Conservation (phyloP, 2,113 vertebrate genomes). For the Salvelinus namaycush region DNA sequence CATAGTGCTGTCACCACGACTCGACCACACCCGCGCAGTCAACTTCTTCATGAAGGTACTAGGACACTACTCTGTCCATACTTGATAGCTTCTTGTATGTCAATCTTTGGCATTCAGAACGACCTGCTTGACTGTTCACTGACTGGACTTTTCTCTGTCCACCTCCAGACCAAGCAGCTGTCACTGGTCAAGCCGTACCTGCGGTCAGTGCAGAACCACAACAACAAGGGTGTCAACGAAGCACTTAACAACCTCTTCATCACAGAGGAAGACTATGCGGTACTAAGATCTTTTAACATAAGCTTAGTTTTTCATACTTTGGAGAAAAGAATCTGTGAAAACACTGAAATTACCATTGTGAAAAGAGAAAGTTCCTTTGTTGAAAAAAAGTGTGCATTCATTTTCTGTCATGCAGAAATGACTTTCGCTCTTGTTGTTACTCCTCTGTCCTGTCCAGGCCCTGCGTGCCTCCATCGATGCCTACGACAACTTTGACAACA, state of each 20-base stretch:
- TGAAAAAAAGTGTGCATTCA: neutral
- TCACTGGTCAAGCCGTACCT: conserved; percentile 95
- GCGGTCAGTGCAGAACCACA: conserved; percentile 97
- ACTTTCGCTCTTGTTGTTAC: neutral
- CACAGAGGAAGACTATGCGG: conserved; percentile 96
- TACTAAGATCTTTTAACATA: conserved; percentile 56
- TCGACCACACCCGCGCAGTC: conserved; percentile 96
- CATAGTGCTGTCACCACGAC: conserved; percentile 93
- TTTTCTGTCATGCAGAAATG: neutral
- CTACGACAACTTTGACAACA: conserved; percentile 99
- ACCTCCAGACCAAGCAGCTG: conserved; percentile 89
- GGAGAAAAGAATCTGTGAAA: neutral
- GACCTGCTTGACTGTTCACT: no score
- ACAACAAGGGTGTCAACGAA: conserved; percentile 98
- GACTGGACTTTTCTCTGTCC: neutral
- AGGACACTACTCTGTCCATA: neutral
- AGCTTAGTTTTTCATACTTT: neutral
- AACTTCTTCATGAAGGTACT: conserved; percentile 95
- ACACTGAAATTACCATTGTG: neutral
- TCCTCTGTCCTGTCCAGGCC: conserved; percentile 74
- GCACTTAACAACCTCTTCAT: conserved; percentile 99
- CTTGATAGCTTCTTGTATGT: neutral
- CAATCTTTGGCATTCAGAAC: no score
- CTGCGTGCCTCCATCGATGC: conserved; percentile 96
- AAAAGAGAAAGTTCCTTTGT: neutral